Evolutionary conservation across 2,113 vertebrate species (phyloP).

Genomic region (Sinocyclocheilus rhinocerous): DNA sequence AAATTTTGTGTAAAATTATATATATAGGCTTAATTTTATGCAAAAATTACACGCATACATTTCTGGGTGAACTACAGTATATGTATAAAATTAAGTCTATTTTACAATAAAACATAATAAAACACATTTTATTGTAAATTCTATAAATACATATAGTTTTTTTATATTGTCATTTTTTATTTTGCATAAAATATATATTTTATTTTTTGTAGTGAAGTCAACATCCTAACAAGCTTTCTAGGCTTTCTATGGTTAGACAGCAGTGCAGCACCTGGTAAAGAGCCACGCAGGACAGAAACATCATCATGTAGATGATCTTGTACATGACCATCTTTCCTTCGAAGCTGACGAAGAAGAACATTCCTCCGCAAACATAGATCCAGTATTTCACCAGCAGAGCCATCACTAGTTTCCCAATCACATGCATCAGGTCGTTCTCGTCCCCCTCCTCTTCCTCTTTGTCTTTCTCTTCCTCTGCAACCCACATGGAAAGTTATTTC

Average conservation of each 20-base stretch:
- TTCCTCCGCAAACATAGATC: slow-evolving; percentile 97
- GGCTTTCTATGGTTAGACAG: neutral
- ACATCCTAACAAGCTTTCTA: no score
- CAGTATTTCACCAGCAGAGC: slow-evolving; percentile 96
- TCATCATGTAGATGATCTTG: slow-evolving; percentile 99
- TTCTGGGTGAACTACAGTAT: no score
- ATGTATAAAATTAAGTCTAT: no score
- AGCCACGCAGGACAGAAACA: slow-evolving; percentile 94
- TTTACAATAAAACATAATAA: no score
- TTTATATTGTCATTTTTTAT: no score
- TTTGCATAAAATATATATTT: no score
- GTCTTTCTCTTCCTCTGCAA: slow-evolving; percentile 73
- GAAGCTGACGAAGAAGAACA: slow-evolving; percentile 99
- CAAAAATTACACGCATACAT: no score
- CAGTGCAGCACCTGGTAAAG: slow-evolving; percentile 88
- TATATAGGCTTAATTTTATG: no score
- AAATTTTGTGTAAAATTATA: no score
- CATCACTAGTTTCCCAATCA: slow-evolving; percentile 91
- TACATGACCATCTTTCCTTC: slow-evolving; percentile 96
- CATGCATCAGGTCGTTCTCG: slow-evolving; percentile 90
- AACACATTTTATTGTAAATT: no score
- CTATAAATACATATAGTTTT: no score
- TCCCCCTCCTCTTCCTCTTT: slow-evolving; percentile 69
- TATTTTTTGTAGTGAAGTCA: no score
- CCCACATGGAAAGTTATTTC: neutral